Conservation (phyloP, 2,797 vertebrate species). For the Xiphophorus birchmanni region DNA sequence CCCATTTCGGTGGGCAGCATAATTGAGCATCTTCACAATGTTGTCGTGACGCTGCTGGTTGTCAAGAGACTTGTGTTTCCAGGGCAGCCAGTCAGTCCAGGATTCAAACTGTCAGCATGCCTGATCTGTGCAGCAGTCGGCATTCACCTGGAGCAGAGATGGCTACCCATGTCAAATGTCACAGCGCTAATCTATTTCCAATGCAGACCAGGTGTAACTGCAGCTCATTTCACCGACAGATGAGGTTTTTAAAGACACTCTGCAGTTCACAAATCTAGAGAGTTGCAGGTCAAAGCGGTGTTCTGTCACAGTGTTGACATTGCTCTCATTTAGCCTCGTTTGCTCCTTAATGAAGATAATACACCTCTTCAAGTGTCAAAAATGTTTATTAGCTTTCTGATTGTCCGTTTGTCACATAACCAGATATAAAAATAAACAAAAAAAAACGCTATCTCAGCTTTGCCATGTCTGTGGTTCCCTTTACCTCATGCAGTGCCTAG, state of each 20-base stretch:
- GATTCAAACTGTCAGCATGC: constrained; percentile 66
- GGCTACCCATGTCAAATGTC: constrained; percentile 82
- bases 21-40: constrained; percentile 39
- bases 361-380: constrained; percentile 49
- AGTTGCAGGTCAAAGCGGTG: constrained; percentile 47
- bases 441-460: not conserved
- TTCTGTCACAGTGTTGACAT: constrained; percentile 13
- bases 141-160: constrained; percentile 66
- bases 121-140: constrained; percentile 59
- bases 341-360: constrained; percentile 24
- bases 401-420: constrained; percentile 54
- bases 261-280: constrained; percentile 42
- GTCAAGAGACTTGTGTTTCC: constrained; percentile 66
- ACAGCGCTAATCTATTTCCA: constrained; percentile 80
- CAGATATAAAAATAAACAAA: constrained; percentile 28
- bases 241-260: constrained; percentile 43
- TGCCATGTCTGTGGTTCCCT: constrained; percentile 3
- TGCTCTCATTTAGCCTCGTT: constrained; percentile 6
- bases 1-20: constrained; percentile 22
- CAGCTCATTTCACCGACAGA: constrained; percentile 63
- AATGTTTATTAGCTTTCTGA: constrained; percentile 33
- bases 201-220: constrained; percentile 72
- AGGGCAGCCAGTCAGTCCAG: constrained; percentile 62
- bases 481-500: constrained; percentile 8
- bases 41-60: constrained; percentile 57